These are phyloP conservation scores for Drosophila bipectinata DNA, from an alignment of 1,140 invertebrate genomes.

Conservation along the genomic window DNA sequence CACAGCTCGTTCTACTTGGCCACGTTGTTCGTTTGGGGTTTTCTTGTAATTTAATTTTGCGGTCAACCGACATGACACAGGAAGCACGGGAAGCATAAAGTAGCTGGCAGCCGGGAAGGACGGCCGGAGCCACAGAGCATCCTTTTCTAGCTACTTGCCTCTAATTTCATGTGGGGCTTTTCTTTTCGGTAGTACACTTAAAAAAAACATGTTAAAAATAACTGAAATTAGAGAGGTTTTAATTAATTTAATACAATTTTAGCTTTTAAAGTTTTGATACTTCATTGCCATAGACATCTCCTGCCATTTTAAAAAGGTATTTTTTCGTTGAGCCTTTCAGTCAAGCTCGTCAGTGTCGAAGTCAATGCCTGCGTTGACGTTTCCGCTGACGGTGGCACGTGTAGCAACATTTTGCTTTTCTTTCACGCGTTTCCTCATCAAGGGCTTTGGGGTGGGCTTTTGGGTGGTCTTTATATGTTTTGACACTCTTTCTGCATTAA, in stretches of 20 bases:
- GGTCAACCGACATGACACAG: constrained; percentile 74
- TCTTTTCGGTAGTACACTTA: constrained; percentile 13
- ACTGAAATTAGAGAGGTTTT: background rate
- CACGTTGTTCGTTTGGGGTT: constrained; percentile 54
- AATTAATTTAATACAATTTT: too few species aligned
- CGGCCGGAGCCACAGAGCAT: constrained; percentile 37
- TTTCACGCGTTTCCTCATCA: constrained; percentile 20
- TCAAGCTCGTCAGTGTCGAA: constrained; percentile 41
- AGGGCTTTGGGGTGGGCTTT: constrained; percentile 10
- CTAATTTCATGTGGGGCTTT: constrained; percentile 44
- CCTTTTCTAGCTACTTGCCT: constrained; percentile 47
- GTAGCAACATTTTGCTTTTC: constrained; percentile 28
- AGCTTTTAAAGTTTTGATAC: background rate
- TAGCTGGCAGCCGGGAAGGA: constrained; percentile 33
- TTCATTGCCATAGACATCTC: background rate
- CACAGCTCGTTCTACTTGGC: constrained; percentile 64
- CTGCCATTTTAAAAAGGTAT: constrained; percentile 35
- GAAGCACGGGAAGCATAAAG: constrained; percentile 53
- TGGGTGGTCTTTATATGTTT: constrained; percentile 28
- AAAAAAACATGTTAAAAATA: background rate
- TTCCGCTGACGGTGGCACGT: constrained; percentile 49
- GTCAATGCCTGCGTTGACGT: constrained; percentile 13
- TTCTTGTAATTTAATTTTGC: constrained; percentile 80
- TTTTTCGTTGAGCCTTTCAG: constrained; percentile 24
- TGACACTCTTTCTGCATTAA: constrained; percentile 49